Conservation (phyloP, 1,140 invertebrate genomes). For the Zaprionus taronus region DNA sequence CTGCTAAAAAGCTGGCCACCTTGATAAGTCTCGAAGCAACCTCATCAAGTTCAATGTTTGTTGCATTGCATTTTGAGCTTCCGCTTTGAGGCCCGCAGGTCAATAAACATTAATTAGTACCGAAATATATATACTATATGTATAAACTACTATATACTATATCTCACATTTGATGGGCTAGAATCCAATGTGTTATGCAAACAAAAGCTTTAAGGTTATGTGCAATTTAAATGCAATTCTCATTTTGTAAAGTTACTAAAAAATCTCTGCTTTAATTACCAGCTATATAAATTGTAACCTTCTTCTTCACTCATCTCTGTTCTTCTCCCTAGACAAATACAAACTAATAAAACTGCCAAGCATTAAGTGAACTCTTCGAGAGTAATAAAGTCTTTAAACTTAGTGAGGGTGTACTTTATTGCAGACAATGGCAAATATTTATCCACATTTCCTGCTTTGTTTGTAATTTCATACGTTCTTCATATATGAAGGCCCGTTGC, state of each 20-base stretch:
- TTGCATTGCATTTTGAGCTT: constrained; percentile 65
- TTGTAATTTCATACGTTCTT: constrained; percentile 6
- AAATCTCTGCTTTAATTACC: not conserved
- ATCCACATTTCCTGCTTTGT: constrained; percentile 1
- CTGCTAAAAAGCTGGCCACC: constrained; percentile 71
- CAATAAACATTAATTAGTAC: constrained; percentile 54
- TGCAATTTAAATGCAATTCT: not conserved
- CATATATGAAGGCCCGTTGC: not conserved
- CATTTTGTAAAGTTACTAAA: not conserved
- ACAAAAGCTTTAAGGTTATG: constrained; percentile 39
- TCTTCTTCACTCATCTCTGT: not conserved
- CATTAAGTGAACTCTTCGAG: constrained; percentile 1
- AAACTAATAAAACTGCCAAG: constrained; percentile 16
- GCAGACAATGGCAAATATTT: not conserved
- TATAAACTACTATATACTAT: not conserved
- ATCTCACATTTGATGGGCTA: constrained; percentile 12
- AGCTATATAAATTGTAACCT: not conserved
- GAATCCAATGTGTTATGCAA: constrained; percentile 26
- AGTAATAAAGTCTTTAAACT: not conserved
- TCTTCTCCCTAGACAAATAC: constrained; percentile 6
- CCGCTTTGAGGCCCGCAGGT: constrained; percentile 52
- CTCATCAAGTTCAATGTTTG: constrained; percentile 73
- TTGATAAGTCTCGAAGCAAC: constrained; percentile 48
- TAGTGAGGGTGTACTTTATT: not conserved
- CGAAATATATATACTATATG: not conserved